phyloP scores from a whole-genome alignment of 2,113 vertebrate genomes.

The Antigone vipio region DNA sequence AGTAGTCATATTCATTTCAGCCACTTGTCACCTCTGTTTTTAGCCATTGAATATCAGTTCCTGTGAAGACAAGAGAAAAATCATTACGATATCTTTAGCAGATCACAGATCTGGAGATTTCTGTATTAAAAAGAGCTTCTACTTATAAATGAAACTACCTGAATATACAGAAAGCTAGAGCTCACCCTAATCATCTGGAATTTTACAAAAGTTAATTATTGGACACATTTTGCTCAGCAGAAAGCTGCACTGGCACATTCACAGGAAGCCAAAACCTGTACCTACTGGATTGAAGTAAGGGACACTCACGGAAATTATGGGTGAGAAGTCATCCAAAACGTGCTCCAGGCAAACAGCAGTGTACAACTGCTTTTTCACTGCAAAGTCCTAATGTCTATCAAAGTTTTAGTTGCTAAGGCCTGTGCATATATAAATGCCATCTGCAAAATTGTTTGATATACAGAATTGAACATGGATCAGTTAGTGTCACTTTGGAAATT shows the following conservation, averaged over 20 bases:
- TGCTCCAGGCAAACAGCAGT: neutral
- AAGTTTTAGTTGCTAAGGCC: neutral
- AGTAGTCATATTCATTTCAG: constrained; percentile 84
- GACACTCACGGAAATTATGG: neutral
- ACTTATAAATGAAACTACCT: neutral
- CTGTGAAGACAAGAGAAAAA: constrained; percentile 24
- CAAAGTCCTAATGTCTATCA: neutral
- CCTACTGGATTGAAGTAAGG: neutral
- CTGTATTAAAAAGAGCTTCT: neutral
- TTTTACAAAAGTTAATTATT: constrained; percentile 52
- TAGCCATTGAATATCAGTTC: constrained; percentile 77
- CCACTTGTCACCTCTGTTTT: constrained; percentile 70
- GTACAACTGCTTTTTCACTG: neutral
- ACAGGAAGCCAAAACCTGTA: neutral
- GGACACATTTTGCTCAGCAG: neutral
- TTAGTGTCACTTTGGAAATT: neutral
- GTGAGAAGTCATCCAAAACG: neutral
- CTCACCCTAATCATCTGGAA: neutral
- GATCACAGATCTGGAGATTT: neutral
- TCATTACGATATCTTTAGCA: neutral
- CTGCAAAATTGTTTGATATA: neutral
- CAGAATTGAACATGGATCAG: neutral
- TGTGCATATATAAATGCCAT: neutral
- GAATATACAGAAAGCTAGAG: neutral
- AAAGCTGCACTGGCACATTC: neutral